Evolutionary conservation across 2,797 vertebrate genomes (phyloP).

Genomic region (Tympanoctomys barrerae): DNA sequence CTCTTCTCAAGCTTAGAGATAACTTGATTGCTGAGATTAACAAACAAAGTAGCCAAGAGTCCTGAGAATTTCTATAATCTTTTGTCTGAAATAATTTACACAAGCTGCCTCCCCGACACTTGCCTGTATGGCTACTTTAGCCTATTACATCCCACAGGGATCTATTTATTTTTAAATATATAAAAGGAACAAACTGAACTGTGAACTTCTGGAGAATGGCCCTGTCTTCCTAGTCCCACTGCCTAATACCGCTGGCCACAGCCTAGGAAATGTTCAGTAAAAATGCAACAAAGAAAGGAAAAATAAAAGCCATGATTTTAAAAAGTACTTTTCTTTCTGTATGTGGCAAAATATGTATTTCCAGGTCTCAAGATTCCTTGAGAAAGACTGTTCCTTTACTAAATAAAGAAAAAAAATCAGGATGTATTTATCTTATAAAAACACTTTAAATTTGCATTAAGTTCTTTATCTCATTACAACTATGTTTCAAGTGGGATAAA

Average conservation of each 20-base stretch:
- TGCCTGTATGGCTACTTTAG: not conserved
- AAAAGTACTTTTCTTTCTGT: slow-evolving; percentile 44
- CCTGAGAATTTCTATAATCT: not conserved
- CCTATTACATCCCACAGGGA: not conserved
- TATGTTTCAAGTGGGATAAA: not conserved
- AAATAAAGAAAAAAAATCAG: not conserved
- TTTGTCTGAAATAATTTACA: slow-evolving; percentile 56
- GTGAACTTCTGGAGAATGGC: slow-evolving; percentile 12
- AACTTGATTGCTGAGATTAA: not conserved
- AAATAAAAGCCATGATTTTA: slow-evolving; percentile 17
- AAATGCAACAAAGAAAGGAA: slow-evolving; percentile 45
- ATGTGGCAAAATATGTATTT: not conserved
- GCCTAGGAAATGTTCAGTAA: not conserved
- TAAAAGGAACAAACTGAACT: not conserved
- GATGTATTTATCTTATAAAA: not conserved
- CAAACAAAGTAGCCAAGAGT: not conserved
- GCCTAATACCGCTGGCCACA: not conserved
- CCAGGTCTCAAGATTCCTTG: not conserved
- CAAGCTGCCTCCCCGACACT: not conserved
- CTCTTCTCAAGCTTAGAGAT: not conserved
- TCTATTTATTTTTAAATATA: slow-evolving; percentile 47
- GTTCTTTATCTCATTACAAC: not conserved
- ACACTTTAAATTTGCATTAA: slow-evolving; percentile 23
- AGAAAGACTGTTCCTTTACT: not conserved
- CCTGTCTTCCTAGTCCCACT: not conserved